Base-by-base conservation (phyloP, 2,888 invertebrate genomes). In the Sphaerophoria taeniata region DNA sequence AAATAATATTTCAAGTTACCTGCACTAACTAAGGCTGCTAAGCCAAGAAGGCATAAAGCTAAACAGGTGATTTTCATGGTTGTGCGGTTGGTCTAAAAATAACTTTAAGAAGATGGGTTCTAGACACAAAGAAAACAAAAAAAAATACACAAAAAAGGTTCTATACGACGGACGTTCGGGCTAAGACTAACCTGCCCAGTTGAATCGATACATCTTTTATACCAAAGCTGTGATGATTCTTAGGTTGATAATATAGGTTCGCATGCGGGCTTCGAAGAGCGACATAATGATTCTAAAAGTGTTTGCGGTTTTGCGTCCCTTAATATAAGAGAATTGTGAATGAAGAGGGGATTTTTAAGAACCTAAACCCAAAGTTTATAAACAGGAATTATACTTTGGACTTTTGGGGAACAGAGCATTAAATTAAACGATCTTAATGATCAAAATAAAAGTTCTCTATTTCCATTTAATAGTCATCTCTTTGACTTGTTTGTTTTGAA, bases 61-160 rank as follows among this genome's bases (percentile, higher is more conserved):
- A 81, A 58, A 69, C 85, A 85, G 63, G 81, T 77, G 85, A 85
- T 65, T 70, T 77, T 85, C 85, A 85, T 85, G n/a, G 43, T 84
- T 75, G 55, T 43, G 33, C 9, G 43, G 4, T 36, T 55, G 45
- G 12, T 74, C 70, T 53, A 71, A 71, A 79, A 58, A 55, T 49
- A 65, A 5, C 16, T 33, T 12, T 47, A 51, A 39, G 12, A 12
- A 63, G 53, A 36, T 36, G 49, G 1, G 5, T 24, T 47, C 14
- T 24, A 43, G 14, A 24, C 24, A 24, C 24, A 24, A 24, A 24
- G 2, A n/a, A n/a, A 53, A 55, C 56, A 71, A 47, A 67, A 39
- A 56, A 72, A 45, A 49, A 11, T 76, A 53, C 51, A 53, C 53
- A n/a, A n/a, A 6, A 53, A 67, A 73, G 73, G 71, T 85, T 85